Evolutionary conservation across 2,113 vertebrate genomes (phyloP), one percentile per base, ranked within the genome.

Genomic region (Hirundichthys speculiger): DNA sequence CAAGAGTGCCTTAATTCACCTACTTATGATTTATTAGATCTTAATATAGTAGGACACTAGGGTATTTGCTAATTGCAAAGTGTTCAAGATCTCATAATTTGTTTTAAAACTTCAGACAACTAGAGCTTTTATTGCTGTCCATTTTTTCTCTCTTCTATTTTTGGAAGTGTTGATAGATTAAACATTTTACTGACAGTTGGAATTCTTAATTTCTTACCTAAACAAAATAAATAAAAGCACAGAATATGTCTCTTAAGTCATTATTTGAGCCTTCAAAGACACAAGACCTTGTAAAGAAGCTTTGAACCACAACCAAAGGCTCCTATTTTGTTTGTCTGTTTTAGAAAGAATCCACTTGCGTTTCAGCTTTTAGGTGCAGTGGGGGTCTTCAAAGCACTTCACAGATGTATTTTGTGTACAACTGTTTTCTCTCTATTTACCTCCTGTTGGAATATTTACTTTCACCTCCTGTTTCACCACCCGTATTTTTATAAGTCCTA

Each of bases 11-110:
- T n/a, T 85, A 77, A 86, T 85, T 78, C 64, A 49, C 63, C 50
- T 78, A 20, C 55, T 85, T 87, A 80, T 85, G 72, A 91, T 85
- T 78, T 71, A 88, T 90, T 83, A 65, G 64, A 60, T 41, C 45
- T 73, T 80, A 66, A 83, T 81, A 47, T 72, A 52, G 51, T 70
- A 59, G 19, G 72, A 65, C 62, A 40, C 59, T 11, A 10, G 61
- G 53, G 18, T 59, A 14, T 40, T 59, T 57, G 42, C 46, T 79
- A 58, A 72, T 58, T 39, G 16, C 48, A 64, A 78, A 73, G 42
- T 27, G 34, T 34, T 63, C 22, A 13, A 27, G 24, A 76, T 56
- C 20, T 40, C 43, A 43, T 46, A 9, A 27, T 55, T 61, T 77
- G 46, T 52, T 58, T 64, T 54, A 15, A 27, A 53, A 53, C 4